Conservation (phyloP, 2,888 invertebrate species). For the Notodonta dromedarius region DNA sequence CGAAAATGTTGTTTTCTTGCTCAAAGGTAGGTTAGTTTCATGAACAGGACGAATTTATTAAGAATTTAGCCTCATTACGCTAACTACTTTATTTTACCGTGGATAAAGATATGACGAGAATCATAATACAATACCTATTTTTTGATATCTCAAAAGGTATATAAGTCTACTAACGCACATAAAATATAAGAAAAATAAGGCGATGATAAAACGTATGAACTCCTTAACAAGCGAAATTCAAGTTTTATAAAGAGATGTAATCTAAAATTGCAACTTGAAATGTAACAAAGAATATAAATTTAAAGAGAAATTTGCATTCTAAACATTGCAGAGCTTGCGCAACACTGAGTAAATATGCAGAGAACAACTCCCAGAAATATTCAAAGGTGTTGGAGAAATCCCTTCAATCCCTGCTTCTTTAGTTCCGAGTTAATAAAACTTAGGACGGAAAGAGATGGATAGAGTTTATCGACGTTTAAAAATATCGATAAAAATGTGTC, state of each 20-base stretch:
- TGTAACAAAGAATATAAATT: neutral
- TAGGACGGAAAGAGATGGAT: neutral
- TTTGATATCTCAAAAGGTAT: neutral
- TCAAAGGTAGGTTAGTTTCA: too few species aligned
- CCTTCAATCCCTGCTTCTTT: constrained; percentile 23
- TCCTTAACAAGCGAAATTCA: neutral
- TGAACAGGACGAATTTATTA: too few species aligned
- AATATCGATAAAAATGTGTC: neutral
- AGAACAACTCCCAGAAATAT: constrained; percentile 26
- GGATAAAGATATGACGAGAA: too few species aligned
- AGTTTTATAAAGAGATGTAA: neutral
- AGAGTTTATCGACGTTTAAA: neutral
- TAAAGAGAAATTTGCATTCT: constrained; percentile 32
- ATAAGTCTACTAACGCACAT: neutral
- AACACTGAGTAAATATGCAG: constrained; percentile 30
- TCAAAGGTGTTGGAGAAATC: constrained; percentile 31
- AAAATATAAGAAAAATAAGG: neutral
- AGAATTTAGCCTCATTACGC: too few species aligned
- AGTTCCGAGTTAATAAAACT: constrained; percentile 36
- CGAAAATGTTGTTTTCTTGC: too few species aligned
- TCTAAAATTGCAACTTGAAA: neutral
- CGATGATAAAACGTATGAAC: neutral
- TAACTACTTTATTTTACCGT: too few species aligned
- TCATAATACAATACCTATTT: neutral
- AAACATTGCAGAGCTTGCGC: constrained; percentile 39